Conservation (phyloP, 1,140 invertebrate species). For the Cotesia chilonis region DNA sequence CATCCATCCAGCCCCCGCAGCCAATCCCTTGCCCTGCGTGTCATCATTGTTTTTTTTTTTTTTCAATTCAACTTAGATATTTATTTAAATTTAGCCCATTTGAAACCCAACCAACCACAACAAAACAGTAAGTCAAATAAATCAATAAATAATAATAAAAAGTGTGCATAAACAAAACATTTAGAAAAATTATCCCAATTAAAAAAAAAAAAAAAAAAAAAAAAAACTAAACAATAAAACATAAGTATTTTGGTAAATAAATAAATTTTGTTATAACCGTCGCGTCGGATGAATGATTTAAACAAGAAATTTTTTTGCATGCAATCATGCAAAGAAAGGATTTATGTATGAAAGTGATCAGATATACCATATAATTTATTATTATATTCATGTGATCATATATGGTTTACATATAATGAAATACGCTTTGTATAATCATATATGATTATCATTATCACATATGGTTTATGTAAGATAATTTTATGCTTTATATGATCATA, state of each 20-base stretch:
- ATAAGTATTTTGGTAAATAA: slow-evolving; percentile 7
- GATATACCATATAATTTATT: background rate
- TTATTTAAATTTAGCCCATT: slow-evolving; percentile 31
- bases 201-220: background rate
- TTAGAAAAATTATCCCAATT: too few relatives aligned
- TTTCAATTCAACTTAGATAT: slow-evolving; percentile 48
- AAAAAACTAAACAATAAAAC: background rate
- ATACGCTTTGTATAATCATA: too few relatives aligned
- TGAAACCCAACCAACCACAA: slow-evolving; percentile 40
- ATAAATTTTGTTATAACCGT: slow-evolving; percentile 29
- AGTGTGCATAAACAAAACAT: too few relatives aligned
- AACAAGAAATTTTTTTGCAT: slow-evolving; percentile 48
- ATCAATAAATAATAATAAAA: too few relatives aligned
- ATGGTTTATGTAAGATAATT: background rate
- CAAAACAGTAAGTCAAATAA: slow-evolving; percentile 21
- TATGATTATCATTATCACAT: too few relatives aligned
- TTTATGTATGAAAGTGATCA: slow-evolving; percentile 5
- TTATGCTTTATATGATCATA: background rate
- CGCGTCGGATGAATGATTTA: background rate
- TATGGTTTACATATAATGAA: too few relatives aligned
- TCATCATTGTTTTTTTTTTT: slow-evolving; percentile 57
- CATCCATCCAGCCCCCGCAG: slow-evolving; percentile 62
- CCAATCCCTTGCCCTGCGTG: slow-evolving; percentile 62
- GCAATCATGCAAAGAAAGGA: slow-evolving; percentile 53
- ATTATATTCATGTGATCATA: too few relatives aligned